phyloP scores from a whole-genome alignment of 2,888 invertebrate species.

The Agonopterix alstromeriana region DNA sequence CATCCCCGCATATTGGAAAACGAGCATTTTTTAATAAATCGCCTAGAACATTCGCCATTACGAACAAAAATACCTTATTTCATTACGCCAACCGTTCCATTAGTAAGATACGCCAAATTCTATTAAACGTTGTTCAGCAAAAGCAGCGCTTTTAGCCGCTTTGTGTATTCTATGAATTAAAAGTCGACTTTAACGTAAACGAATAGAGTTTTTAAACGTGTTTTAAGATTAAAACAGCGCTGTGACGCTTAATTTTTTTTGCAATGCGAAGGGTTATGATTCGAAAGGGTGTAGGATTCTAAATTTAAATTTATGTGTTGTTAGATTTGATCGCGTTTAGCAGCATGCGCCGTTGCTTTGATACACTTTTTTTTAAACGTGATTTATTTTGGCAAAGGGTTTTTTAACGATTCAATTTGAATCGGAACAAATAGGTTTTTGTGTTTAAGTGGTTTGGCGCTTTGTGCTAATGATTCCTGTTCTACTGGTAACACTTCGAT shows the following conservation, averaged over 20 bases:
- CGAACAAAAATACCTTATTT: constrained; percentile 64
- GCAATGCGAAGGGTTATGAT: constrained; percentile 36
- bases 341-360: constrained; percentile 52
- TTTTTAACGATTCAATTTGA: constrained; percentile 38
- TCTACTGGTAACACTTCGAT: no score
- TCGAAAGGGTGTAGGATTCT: constrained; percentile 47
- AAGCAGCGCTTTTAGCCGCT: constrained; percentile 33
- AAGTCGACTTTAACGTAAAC: constrained; percentile 6
- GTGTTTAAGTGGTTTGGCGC: constrained; percentile 11
- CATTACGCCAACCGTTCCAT: constrained; percentile 66
- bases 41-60: constrained; percentile 48
- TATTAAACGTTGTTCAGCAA: constrained; percentile 9
- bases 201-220: constrained; percentile 4
- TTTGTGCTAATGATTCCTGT: no score
- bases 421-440: constrained; percentile 28
- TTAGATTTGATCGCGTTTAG: constrained; percentile 72
- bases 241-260: constrained; percentile 23
- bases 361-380: constrained; percentile 55
- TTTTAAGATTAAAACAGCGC: not conserved
- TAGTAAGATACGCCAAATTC: constrained; percentile 60
- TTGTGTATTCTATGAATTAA: not conserved
- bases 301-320: constrained; percentile 76
- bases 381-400: constrained; percentile 58
- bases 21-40: constrained; percentile 59
- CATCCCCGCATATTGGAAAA: constrained; percentile 54